Percentiles rank a stretch among this genome's conserved stretches.
Conservation (phyloP, 2,113 vertebrate genomes). For the Antennarius striatus region DNA sequence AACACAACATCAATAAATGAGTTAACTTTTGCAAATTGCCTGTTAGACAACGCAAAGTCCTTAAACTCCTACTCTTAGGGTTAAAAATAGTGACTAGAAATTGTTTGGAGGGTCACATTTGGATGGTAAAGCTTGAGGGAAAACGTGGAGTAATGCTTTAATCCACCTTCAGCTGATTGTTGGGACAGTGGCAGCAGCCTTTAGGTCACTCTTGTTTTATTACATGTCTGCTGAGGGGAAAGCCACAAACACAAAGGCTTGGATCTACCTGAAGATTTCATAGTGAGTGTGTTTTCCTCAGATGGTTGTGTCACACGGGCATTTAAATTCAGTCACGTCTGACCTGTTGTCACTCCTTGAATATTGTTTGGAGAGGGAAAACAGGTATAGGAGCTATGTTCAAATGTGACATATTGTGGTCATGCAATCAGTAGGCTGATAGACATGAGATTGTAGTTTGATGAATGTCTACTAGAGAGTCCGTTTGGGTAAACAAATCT, state of each 20-base stretch:
- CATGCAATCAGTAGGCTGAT: conserved; percentile 13
- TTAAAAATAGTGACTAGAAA: conserved; percentile 1
- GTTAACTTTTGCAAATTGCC: conserved; percentile 36
- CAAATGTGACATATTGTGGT: conserved; percentile 25
- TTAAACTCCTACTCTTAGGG: conserved; percentile 26
- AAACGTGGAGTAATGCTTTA: neutral
- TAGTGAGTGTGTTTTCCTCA: conserved; percentile 1
- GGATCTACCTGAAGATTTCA: conserved; percentile 5
- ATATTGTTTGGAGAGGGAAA: neutral
- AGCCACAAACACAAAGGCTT: conserved; percentile 18
- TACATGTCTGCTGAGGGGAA: neutral
- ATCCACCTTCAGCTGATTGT: too few species aligned
- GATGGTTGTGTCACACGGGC: conserved; percentile 33
- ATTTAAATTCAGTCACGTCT: conserved; percentile 14
- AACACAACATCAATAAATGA: conserved; percentile 6
- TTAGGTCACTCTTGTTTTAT: conserved; percentile 10
- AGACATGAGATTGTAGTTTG: neutral
- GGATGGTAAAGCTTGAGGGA: too few species aligned
- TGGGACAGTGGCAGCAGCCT: neutral
- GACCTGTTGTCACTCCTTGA: conserved; percentile 50
- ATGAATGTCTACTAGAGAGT: too few species aligned
- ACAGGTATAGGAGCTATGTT: conserved; percentile 29
- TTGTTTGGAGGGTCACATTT: too few species aligned
- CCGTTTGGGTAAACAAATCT: neutral
- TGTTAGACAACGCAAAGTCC: conserved; percentile 31